Percentiles rank a stretch among this genome's conserved stretches.
These are phyloP conservation scores for Melanargia galathea DNA, from an alignment of 2,888 invertebrate species.

Conservation along the genomic window DNA sequence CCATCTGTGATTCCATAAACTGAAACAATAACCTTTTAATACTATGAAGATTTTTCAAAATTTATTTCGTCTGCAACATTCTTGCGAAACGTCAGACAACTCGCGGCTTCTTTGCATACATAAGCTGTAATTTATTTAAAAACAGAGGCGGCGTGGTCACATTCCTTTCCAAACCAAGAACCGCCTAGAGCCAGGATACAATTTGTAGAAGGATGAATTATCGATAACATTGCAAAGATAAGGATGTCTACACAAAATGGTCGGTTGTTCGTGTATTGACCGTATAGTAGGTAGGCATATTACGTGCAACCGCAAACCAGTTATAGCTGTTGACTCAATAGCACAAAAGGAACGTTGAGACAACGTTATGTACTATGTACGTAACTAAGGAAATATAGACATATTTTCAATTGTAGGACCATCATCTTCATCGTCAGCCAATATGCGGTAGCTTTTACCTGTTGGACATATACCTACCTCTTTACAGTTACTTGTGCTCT, in stretches of 20 bases:
- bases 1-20: not conserved
- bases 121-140: constrained; percentile 33
- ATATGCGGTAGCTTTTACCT: no score
- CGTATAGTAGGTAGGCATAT: constrained; percentile 48
- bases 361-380: constrained; percentile 21
- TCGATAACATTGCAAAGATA: constrained; percentile 34
- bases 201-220: constrained; percentile 36
- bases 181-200: constrained; percentile 30
- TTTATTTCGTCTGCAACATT: constrained; percentile 3
- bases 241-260: constrained; percentile 47
- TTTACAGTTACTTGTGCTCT: no score
- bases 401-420: no score
- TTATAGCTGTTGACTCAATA: constrained; percentile 55
- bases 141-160: constrained; percentile 47
- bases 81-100: not conserved
- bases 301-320: constrained; percentile 51
- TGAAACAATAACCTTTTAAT: no score
- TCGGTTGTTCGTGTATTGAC: constrained; percentile 52
- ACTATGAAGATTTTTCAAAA: no score
- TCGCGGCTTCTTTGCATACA: constrained; percentile 19
- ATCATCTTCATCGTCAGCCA: no score
- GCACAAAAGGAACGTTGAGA: constrained; percentile 46
- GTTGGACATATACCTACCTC: no score
- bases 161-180: constrained; percentile 45
- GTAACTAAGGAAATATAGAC: no score